Evolutionary conservation across 2,113 vertebrate species (phyloP).

Genomic region (Elgaria multicarinata): DNA sequence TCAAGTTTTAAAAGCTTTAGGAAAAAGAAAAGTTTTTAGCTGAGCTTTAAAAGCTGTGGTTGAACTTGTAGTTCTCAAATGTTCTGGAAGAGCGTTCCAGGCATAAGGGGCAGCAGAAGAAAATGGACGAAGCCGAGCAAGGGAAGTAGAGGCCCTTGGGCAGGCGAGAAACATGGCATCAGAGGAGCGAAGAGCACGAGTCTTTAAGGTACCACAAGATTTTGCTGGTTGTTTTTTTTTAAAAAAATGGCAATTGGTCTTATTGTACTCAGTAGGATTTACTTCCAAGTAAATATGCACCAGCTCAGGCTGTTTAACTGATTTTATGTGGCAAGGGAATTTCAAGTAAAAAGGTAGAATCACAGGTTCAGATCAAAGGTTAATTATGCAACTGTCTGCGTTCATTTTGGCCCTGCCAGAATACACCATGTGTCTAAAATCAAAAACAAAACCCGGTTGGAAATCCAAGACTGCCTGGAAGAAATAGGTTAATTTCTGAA

Average conservation of each 20-base stretch:
- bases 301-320: not conserved
- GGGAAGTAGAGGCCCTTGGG: no score
- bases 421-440: not conserved
- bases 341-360: not conserved
- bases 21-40: no score
- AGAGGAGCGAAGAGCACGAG: no score
- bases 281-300: not conserved
- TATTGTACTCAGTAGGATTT: not conserved
- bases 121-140: no score
- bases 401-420: not conserved
- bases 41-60: no score
- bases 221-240: not conserved
- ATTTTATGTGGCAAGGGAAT: not conserved
- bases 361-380: conserved; percentile 2
- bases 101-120: no score
- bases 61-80: no score
- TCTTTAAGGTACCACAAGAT: not conserved
- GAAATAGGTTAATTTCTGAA: not conserved
- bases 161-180: no score
- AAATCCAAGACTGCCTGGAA: not conserved
- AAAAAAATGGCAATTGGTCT: not conserved
- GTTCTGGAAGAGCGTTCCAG: no score
- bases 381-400: not conserved
- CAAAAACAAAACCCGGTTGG: not conserved
- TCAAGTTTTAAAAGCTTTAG: no score